These are phyloP conservation scores for Agriopis aurantiaria DNA, from an alignment of 2,888 invertebrate genomes.

Conservation along the genomic window DNA sequence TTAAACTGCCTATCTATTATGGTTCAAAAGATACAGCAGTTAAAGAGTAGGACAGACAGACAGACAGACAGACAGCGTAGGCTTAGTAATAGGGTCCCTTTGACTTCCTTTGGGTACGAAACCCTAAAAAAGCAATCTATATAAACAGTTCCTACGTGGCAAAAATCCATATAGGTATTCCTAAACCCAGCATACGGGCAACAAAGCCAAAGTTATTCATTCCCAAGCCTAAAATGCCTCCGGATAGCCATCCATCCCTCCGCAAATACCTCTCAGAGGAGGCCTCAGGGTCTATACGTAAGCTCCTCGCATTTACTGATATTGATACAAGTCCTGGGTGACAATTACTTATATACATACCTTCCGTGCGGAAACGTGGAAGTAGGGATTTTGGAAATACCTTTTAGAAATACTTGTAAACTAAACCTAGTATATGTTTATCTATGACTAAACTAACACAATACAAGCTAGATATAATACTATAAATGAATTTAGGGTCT, in stretches of 20 bases:
- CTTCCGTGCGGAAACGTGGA: constrained; percentile 15
- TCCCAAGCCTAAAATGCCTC: constrained; percentile 26
- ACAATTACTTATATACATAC: constrained; percentile 63
- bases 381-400: constrained; percentile 11
- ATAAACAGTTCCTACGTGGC: too few relatives aligned
- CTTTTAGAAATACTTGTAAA: not conserved
- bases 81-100: too few relatives aligned
- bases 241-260: constrained; percentile 39
- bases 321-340: constrained; percentile 70
- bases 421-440: too few relatives aligned
- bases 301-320: constrained; percentile 70
- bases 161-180: constrained; percentile 19
- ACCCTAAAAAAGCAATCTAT: too few relatives aligned
- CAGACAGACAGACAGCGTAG: too few relatives aligned
- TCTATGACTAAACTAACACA: not conserved
- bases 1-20: too few relatives aligned
- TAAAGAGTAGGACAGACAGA: too few relatives aligned
- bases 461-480: not conserved
- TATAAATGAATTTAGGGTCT: not conserved
- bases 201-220: constrained; percentile 30
- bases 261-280: constrained; percentile 29
- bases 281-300: constrained; percentile 44
- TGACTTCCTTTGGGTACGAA: too few relatives aligned
- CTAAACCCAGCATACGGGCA: constrained; percentile 11
- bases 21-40: too few relatives aligned